Evolutionary conservation across 2,888 invertebrate species (phyloP), one percentile per base, ranked within the genome.

Genomic region (Oscheius myriophilus): DNA sequence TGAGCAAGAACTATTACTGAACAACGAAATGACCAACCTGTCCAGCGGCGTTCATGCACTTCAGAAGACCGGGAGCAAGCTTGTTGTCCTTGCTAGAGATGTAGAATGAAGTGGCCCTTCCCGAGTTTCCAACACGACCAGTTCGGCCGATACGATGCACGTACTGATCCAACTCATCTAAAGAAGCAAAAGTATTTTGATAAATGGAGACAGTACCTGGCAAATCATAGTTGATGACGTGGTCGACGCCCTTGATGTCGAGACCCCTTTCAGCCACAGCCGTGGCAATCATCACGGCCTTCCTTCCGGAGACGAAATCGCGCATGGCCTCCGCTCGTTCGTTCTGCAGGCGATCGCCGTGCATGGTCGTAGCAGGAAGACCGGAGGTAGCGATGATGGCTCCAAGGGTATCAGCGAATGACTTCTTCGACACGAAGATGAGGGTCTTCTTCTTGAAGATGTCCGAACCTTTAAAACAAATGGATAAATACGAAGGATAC

Each of bases 241-340:
- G 79, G 53, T 81, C 3, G 95, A 89, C 79, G 18, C 81, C 81
- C 25, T 70, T 71, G 69, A 81, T 81, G 57, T 81, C 81, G n/a
- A 81, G 66, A 0, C 96, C 96, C 67, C 96, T 89, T 0, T 96
- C 93, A 0, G 95, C 95, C 0, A 97, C 96, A 0, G 93, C 93
- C 0, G 97, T 97, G 0, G 96, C 96, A 1, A 97, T 94, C 2
- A 97, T 69, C 42, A 81, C 74, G 25, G 77, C 74, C 49, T 71
- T 77, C 4, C 49, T 51, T 51, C 77, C 77, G 16, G 51, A 70
- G 26, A 77, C 70, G 87, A 97, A 96, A 86, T 94, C 93, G 0
- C 85, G 63, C 14, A 93, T 85, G 0, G 92, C 93, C 76, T 90
- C 89, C 83, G 92, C 92, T 21, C 93, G 88, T 87, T 93, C 61